These are phyloP conservation scores for Chrysolina haemoptera DNA, from an alignment of 2,888 invertebrate genomes.

Conservation along the genomic window DNA sequence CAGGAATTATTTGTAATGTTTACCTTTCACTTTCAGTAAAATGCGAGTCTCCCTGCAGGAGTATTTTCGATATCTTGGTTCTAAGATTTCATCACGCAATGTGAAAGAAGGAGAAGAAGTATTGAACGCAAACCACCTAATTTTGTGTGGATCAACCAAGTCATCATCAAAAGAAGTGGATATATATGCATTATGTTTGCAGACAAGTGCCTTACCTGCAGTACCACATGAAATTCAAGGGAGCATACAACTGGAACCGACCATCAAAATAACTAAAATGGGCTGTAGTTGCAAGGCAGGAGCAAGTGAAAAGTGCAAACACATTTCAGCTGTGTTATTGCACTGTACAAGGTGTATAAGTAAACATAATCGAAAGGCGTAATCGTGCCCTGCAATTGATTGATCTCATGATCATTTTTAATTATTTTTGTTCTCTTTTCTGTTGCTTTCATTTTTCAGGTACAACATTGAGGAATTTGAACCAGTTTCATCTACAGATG, in stretches of 20 bases:
- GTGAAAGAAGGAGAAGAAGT: no score
- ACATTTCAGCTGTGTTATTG: slow-evolving; percentile 27
- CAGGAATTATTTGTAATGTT: slow-evolving; percentile 17
- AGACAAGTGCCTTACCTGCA: slow-evolving; percentile 29
- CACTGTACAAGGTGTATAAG: slow-evolving; percentile 24
- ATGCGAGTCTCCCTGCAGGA: neutral
- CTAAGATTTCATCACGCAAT: no score
- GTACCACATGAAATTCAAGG: slow-evolving; percentile 27
- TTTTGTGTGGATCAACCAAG: slow-evolving; percentile 18
- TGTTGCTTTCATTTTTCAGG: slow-evolving; percentile 22
- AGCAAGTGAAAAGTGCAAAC: slow-evolving; percentile 31
- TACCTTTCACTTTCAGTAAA: slow-evolving; percentile 18
- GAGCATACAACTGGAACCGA: neutral
- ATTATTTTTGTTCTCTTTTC: slow-evolving; percentile 13
- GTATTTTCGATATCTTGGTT: no score
- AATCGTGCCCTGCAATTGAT: slow-evolving; percentile 6
- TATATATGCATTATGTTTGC: slow-evolving; percentile 27
- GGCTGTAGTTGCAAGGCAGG: slow-evolving; percentile 27
- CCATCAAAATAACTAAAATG: slow-evolving; percentile 20
- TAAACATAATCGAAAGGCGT: slow-evolving; percentile 25
- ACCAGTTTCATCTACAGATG: slow-evolving; percentile 20
- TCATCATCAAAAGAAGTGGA: slow-evolving; percentile 12
- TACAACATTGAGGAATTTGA: slow-evolving; percentile 18
- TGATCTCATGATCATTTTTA: slow-evolving; percentile 15
- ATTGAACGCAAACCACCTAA: slow-evolving; percentile 11